phyloP scores from a whole-genome alignment of 2,797 vertebrate species.

The Falco columbarius region DNA sequence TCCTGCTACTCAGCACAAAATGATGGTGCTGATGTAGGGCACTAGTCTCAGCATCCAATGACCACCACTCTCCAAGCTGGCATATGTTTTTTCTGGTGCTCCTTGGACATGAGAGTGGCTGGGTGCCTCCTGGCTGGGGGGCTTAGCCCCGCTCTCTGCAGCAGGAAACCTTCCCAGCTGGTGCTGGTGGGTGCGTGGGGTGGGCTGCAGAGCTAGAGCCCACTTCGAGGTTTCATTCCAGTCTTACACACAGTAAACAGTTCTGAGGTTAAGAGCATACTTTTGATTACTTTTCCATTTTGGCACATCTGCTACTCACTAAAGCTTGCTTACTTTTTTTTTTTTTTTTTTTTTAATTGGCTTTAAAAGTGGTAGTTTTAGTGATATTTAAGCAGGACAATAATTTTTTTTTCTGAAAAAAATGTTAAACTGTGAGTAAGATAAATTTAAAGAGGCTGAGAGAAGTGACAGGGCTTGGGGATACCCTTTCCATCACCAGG shows the following conservation, averaged over 20 bases:
- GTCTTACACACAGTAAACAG: not conserved
- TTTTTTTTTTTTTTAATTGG: not conserved
- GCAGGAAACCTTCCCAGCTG: not conserved
- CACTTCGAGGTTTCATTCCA: not conserved
- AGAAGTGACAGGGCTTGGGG: not conserved
- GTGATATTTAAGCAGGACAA: not conserved
- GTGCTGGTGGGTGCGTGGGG: not conserved
- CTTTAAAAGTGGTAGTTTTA: not conserved
- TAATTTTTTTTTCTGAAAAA: not conserved
- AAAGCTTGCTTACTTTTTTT: not conserved
- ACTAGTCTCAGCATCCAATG: accelerated
- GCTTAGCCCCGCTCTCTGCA: not conserved
- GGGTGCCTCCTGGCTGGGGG: accelerated
- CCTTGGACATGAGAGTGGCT: not conserved
- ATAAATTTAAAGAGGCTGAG: not conserved
- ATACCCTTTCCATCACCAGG: not conserved
- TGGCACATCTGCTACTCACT: slow-evolving; percentile 34
- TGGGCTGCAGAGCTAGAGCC: not conserved
- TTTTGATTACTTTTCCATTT: not conserved
- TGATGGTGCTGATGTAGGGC: not conserved
- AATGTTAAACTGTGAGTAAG: not conserved
- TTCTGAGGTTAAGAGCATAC: not conserved
- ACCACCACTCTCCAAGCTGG: not conserved
- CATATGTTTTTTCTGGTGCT: not conserved
- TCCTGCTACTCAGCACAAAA: not conserved